Evolutionary conservation across 1,140 invertebrate genomes (phyloP).

Genomic region (Chlorops oryzae): DNA sequence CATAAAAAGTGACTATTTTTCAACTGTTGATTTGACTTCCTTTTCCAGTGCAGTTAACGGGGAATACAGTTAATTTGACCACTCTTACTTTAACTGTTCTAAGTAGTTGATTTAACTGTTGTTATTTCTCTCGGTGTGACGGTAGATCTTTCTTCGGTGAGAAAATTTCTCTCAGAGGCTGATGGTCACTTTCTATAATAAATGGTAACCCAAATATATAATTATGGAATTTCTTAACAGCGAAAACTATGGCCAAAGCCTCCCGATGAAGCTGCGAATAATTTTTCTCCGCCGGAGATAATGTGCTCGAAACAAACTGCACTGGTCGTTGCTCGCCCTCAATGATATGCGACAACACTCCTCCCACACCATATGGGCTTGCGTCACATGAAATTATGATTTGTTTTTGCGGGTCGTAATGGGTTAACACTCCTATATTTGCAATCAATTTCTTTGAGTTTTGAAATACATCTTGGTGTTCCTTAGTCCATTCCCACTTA

Average conservation of each 20-base stretch:
- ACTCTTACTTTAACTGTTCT: too few species aligned
- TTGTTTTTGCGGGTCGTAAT: constrained; percentile 17
- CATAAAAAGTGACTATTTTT: too few species aligned
- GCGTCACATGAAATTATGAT: constrained; percentile 13
- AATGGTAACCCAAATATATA: constrained; percentile 44
- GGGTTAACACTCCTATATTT: constrained; percentile 9
- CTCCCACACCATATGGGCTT: constrained; percentile 7
- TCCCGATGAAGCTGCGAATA: constrained; percentile 49
- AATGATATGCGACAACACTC: constrained; percentile 15
- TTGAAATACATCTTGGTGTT: constrained; percentile 5
- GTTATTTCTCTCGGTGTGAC: too few species aligned
- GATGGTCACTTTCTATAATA: constrained; percentile 36
- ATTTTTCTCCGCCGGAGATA: constrained; percentile 17
- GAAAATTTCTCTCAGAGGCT: constrained; percentile 31
- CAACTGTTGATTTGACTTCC: too few species aligned
- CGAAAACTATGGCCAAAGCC: constrained; percentile 47
- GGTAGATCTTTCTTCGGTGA: constrained; percentile 21
- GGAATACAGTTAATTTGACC: too few species aligned
- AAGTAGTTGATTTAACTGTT: too few species aligned
- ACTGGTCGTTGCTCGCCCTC: constrained; percentile 28
- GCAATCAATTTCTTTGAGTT: constrained; percentile 3
- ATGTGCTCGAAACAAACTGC: constrained; percentile 13
- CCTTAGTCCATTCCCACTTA: constrained; percentile 4
- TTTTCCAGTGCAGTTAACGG: too few species aligned
- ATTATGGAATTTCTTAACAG: constrained; percentile 49